These are phyloP conservation scores for Eudyptes chrysolophus DNA, from an alignment of 2,113 vertebrate genomes.

Conservation along the genomic window DNA sequence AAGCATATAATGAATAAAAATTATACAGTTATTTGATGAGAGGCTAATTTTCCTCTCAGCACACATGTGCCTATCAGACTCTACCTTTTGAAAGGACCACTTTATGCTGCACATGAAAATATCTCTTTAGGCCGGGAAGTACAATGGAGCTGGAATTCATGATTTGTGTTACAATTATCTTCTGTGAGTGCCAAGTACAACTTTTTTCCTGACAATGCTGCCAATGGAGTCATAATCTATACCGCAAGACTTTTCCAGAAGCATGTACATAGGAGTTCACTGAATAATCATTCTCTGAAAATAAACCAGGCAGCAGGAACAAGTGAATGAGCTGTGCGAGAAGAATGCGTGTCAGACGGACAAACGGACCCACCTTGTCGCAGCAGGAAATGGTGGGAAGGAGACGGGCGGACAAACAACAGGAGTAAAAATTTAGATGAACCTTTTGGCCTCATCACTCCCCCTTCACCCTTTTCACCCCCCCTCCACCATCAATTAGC, in stretches of 20 bases:
- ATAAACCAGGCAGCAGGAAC: constrained; percentile 19
- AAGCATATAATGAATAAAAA: constrained; percentile 2
- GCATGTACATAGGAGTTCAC: constrained; percentile 22
- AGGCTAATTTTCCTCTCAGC: background rate
- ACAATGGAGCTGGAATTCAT: constrained; percentile 16
- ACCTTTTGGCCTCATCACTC: background rate
- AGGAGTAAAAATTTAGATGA: background rate
- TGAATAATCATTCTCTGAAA: constrained; percentile 43
- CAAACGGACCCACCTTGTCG: background rate
- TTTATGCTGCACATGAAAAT: background rate
- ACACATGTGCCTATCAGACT: background rate
- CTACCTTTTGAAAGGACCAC: background rate
- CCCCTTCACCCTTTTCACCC: background rate
- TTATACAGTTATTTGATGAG: background rate
- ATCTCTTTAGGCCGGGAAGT: background rate
- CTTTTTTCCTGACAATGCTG: constrained; percentile 25
- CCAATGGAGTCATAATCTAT: constrained; percentile 37
- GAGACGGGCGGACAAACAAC: background rate
- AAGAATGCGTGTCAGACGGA: background rate
- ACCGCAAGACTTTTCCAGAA: constrained; percentile 59
- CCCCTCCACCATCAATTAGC: background rate
- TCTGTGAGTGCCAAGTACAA: constrained; percentile 7
- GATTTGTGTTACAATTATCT: constrained; percentile 32
- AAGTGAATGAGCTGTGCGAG: constrained; percentile 36
- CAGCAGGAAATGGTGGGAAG: constrained; percentile 56